phyloP scores from a whole-genome alignment of 1,140 invertebrate species.

The Homarus americanus region DNA sequence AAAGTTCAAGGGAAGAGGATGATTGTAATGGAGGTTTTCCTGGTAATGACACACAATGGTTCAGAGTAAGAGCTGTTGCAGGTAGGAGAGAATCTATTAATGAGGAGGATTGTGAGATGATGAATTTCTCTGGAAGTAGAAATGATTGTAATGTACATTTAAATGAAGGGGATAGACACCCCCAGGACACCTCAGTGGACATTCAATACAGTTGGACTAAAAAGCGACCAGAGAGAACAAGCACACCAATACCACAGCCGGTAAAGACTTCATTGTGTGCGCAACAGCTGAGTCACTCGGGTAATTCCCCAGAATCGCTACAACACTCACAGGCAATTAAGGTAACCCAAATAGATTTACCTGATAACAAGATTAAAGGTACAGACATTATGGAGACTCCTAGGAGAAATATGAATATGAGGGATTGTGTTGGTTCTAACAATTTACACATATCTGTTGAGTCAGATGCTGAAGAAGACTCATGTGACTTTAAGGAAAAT shows the following conservation, averaged over 20 bases:
- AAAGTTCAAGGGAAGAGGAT: not conserved
- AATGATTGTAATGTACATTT: not conserved
- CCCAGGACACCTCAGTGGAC: not conserved
- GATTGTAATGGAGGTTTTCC: not conserved
- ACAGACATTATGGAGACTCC: not conserved
- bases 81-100: not conserved
- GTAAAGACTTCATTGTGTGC: not conserved
- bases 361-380: not conserved
- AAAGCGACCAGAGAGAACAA: slow-evolving; percentile 13
- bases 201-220: not conserved
- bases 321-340: not conserved
- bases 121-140: not conserved
- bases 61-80: not conserved
- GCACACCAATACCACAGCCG: not conserved
- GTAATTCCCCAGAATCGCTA: not conserved
- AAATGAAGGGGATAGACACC: not conserved
- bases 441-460: not conserved
- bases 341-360: not conserved
- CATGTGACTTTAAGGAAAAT: not conserved
- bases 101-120: not conserved
- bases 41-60: slow-evolving; percentile 11
- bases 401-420: not conserved
- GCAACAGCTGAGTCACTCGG: not conserved
- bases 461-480: slow-evolving; percentile 7
- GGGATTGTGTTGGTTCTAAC: not conserved